Conservation (phyloP, 2,113 vertebrate genomes). For the Synodontis membranacea region DNA sequence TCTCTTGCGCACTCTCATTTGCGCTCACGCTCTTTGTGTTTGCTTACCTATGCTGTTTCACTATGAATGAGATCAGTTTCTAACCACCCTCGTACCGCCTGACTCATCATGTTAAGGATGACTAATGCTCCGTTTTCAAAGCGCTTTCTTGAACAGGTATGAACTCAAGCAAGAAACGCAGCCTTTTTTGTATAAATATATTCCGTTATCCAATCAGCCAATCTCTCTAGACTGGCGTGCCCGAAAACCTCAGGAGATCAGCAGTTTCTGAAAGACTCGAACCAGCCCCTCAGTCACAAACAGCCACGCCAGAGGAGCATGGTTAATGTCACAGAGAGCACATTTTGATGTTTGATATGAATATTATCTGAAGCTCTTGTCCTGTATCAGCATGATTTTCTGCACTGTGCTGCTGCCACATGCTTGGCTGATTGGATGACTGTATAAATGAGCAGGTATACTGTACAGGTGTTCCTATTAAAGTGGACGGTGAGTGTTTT, state of each 20-base stretch:
- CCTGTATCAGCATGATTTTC: too few relatives aligned
- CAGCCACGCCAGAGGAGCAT: too few relatives aligned
- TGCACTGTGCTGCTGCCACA: too few relatives aligned
- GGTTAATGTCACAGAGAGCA: too few relatives aligned
- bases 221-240: too few relatives aligned
- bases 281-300: too few relatives aligned
- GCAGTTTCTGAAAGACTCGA: too few relatives aligned
- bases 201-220: not conserved
- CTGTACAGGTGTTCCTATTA: not conserved
- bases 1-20: not conserved
- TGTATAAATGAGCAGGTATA: not conserved
- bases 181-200: too few relatives aligned
- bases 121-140: not conserved
- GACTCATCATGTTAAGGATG: constrained; percentile 26
- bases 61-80: constrained; percentile 30
- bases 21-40: not conserved
- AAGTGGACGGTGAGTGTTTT: not conserved
- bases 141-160: not conserved
- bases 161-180: not conserved
- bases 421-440: too few relatives aligned
- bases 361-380: too few relatives aligned
- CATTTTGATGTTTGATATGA: too few relatives aligned
- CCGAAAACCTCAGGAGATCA: too few relatives aligned
- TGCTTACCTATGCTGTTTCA: constrained; percentile 39
- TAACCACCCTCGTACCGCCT: constrained; percentile 32